phyloP scores from a whole-genome alignment of 2,113 vertebrate genomes.

The Alosa alosa region DNA sequence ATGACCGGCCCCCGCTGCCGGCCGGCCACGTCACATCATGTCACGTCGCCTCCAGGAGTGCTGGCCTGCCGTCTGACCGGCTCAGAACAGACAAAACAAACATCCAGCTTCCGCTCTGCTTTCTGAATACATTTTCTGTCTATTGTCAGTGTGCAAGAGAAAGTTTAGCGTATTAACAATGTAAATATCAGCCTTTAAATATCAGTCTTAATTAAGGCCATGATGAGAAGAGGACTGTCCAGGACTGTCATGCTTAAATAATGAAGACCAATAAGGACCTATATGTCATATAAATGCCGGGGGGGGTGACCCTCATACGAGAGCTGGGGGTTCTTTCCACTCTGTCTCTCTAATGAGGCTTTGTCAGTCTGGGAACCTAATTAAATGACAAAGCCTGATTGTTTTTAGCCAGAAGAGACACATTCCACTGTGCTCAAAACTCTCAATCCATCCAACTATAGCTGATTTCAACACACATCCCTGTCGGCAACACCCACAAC shows the following conservation, averaged over 20 bases:
- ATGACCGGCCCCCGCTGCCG: not conserved
- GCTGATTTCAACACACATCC: not conserved
- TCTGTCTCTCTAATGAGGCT: not conserved
- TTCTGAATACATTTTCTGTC: not conserved
- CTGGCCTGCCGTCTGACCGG: too few species aligned
- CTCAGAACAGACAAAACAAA: too few species aligned
- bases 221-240: not conserved
- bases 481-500: too few species aligned
- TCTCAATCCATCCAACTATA: not conserved
- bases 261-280: not conserved
- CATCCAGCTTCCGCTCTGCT: too few species aligned
- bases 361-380: not conserved
- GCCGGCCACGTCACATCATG: too few species aligned
- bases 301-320: too few species aligned
- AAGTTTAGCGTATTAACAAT: too few species aligned
- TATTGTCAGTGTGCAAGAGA: too few species aligned
- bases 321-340: too few species aligned
- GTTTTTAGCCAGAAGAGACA: not conserved
- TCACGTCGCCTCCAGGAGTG: too few species aligned
- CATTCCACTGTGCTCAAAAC: not conserved
- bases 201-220: not conserved
- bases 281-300: too few species aligned
- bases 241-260: not conserved
- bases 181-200: not conserved
- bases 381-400: conserved; percentile 7